phyloP scores from a whole-genome alignment of 2,888 invertebrate genomes.

The Notocelia uddmanniana region DNA sequence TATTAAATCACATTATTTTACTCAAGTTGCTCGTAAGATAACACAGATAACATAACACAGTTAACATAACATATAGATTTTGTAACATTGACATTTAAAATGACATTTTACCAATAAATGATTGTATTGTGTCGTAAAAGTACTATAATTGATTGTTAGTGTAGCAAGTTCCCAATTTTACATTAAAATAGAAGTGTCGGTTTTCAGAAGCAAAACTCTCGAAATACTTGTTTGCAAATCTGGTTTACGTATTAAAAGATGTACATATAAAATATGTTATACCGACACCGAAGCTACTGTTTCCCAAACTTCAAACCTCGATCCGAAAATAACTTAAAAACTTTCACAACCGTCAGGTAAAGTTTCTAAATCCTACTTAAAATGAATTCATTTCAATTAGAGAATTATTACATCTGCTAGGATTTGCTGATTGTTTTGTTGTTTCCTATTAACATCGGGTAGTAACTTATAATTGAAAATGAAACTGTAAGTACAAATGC shows the following conservation, averaged over 20 bases:
- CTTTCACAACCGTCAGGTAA: not conserved
- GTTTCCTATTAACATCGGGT: not conserved
- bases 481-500: not conserved
- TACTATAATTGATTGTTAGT: not conserved
- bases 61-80: no score
- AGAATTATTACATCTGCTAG: not conserved
- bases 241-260: not conserved
- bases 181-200: not conserved
- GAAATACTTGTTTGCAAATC: not conserved
- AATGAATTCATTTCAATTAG: conserved; percentile 1
- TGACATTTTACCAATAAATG: no score
- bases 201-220: not conserved
- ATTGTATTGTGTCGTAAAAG: no score
- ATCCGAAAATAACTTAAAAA: conserved; percentile 18
- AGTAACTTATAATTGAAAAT: not conserved
- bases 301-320: conserved; percentile 16
- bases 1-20: no score
- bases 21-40: no score
- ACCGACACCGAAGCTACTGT: conserved; percentile 2
- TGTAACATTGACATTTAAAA: no score
- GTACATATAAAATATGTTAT: not conserved
- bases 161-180: not conserved
- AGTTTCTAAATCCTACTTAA: conserved; percentile 2
- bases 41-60: no score
- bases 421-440: not conserved